Evolutionary conservation across 53 echinoderm and acorn worm genomes (phyloP).

Genomic region (Zoroaster sp.): DNA sequence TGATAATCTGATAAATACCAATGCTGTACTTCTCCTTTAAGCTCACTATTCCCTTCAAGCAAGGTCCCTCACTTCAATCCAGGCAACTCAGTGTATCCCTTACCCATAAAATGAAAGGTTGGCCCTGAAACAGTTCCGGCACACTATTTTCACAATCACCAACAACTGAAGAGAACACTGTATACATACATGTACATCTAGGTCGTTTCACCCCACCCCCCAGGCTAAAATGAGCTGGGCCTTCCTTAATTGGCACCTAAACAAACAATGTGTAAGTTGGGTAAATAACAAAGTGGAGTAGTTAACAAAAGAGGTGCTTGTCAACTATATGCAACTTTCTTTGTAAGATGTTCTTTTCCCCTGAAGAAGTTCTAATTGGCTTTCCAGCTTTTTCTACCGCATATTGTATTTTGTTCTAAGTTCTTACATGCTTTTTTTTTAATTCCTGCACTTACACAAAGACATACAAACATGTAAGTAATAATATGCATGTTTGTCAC

Average conservation of each 20-base stretch:
- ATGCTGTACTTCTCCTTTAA: too few relatives aligned
- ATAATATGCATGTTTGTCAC: too few relatives aligned
- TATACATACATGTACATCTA: constrained; percentile 26
- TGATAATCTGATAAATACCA: not conserved
- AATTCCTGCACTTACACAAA: too few relatives aligned
- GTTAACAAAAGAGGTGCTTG: not conserved
- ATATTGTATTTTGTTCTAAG: too few relatives aligned
- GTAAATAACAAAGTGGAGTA: not conserved
- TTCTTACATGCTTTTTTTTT: too few relatives aligned
- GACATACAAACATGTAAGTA: too few relatives aligned
- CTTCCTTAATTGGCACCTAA: constrained; percentile 16
- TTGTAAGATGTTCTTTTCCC: not conserved
- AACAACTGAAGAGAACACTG: not conserved
- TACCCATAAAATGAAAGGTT: not conserved
- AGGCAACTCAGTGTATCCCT: not conserved
- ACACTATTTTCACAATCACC: constrained; percentile 39
- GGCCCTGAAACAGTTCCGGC: constrained; percentile 23
- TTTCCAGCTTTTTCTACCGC: too few relatives aligned
- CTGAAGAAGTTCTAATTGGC: not conserved
- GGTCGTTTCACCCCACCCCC: constrained; percentile 15
- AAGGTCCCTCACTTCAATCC: not conserved
- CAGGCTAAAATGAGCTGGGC: not conserved
- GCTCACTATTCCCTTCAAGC: too few relatives aligned
- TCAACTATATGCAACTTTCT: not conserved
- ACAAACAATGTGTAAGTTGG: not conserved